Base-by-base conservation (phyloP, 2,113 vertebrate genomes). In the Ursus arctos region DNA sequence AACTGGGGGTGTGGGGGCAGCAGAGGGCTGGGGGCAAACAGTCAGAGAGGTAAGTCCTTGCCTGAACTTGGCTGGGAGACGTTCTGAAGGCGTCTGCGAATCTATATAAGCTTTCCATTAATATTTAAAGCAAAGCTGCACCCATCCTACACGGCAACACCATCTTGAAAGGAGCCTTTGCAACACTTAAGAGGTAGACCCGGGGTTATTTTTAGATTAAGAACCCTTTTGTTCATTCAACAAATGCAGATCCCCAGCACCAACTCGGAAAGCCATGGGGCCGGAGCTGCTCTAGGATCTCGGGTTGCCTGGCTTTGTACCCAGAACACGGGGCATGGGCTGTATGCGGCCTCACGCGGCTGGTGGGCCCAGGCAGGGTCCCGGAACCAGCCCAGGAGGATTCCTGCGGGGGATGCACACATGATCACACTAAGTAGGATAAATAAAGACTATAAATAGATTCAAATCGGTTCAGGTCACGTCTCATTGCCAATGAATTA, bases 1-100 rank as follows among this genome's bases (percentile, higher is more conserved):
- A n/a, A 10, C 2, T 1, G 10, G 1, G 36, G 51, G 3, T 0
- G 0, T 2, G 0, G 22, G 43, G 6, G 33, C 47, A 11, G 55
- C 24, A 19, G 49, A 36, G 59, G 71, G 28, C 47, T 18, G n/a
- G 47, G 31, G 33, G 19, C 4, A 8, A 0, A 21, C 28, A 19
- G 59, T 14, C 26, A 7, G 1, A 19, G 65, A 33, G 40, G 77
- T 33, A 3, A 36, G 87, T 1, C 26, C 36, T 80, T 7, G 0
- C n/a, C 4, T 36, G 83, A 85, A 43, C 49, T 14, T 36, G 69
- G 40, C 3, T 1, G 24, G 71, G 72, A 31, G 69, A 28, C 4
- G 59, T 80, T 91, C 53, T 22, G 71, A 71, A 71, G 67, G 43
- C 28, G 4, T 16, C 43, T 72, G 74, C 1, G 47, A 83, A 15